A percentile compares a stretch with the other conserved stretches of the same genome.
phyloP scores from a whole-genome alignment of 2,113 vertebrate genomes.

The Apteryx owenii region DNA sequence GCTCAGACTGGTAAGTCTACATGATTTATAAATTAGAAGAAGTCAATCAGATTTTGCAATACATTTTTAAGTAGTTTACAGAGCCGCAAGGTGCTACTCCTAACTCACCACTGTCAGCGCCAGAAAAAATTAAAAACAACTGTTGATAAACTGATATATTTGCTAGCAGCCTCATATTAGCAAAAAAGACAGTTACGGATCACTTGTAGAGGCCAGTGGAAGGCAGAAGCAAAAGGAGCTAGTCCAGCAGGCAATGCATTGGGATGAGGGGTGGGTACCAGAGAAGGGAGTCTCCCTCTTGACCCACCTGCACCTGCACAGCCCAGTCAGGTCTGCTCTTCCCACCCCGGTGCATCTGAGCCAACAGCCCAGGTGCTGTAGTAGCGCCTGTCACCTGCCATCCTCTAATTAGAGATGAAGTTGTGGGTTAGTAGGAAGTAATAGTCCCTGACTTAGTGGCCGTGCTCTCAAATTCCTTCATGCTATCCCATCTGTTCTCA shows the following conservation, averaged over 20 bases:
- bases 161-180: background rate
- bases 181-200: background rate
- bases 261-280: background rate
- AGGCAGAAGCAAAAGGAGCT: background rate
- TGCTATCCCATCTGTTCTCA: accelerated
- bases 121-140: background rate
- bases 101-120: accelerated
- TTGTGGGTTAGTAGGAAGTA: accelerated
- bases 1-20: background rate
- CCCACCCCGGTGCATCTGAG: background rate
- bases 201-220: background rate
- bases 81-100: background rate
- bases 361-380: background rate
- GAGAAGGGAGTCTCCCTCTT: background rate
- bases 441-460: background rate
- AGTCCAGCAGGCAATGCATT: background rate
- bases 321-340: background rate
- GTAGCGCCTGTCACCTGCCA: background rate
- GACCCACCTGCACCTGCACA: background rate
- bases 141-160: background rate
- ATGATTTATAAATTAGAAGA: background rate
- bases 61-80: background rate
- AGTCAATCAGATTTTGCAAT: background rate
- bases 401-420: background rate
- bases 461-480: accelerated